Percentiles rank a stretch among this genome's conserved stretches.
These are phyloP conservation scores for Lucilia sericata DNA, from an alignment of 1,140 invertebrate species.

Conservation along the genomic window DNA sequence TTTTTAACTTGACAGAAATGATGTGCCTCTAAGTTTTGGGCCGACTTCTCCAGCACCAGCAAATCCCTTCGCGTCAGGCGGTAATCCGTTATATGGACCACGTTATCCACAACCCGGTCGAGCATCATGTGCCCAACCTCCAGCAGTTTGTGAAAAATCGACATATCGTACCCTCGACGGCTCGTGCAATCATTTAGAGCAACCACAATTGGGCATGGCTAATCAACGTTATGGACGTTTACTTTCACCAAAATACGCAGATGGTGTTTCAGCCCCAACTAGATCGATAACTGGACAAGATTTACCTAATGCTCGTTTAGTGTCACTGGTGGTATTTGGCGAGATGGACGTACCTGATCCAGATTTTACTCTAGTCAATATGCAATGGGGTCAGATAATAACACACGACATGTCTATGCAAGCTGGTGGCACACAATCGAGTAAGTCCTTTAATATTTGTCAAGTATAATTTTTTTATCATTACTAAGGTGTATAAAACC, in stretches of 20 bases:
- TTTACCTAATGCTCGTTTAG: slow-evolving; percentile 77
- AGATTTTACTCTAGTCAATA: slow-evolving; percentile 79
- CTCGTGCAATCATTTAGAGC: slow-evolving; percentile 84
- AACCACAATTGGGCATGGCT: slow-evolving; percentile 80
- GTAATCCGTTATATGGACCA: slow-evolving; percentile 52
- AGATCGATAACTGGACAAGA: slow-evolving; percentile 72
- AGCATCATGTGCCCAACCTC: slow-evolving; percentile 66
- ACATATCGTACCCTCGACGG: slow-evolving; percentile 84
- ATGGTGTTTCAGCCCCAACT: slow-evolving; percentile 78
- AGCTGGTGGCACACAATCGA: slow-evolving; percentile 78
- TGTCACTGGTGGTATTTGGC: slow-evolving; percentile 78
- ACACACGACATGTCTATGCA: slow-evolving; percentile 88
- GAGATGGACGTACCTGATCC: slow-evolving; percentile 77
- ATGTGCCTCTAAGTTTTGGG: slow-evolving; percentile 46
- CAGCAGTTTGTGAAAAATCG: slow-evolving; percentile 68
- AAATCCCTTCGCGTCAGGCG: slow-evolving; percentile 53
- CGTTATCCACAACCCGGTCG: slow-evolving; percentile 56
- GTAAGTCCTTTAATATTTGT: slow-evolving; percentile 70
- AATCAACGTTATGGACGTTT: slow-evolving; percentile 81
- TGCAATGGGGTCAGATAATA: slow-evolving; percentile 90
- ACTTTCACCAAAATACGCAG: slow-evolving; percentile 83
- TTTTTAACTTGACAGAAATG: slow-evolving; percentile 52
- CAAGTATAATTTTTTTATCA: too few relatives aligned
- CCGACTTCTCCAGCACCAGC: slow-evolving; percentile 55
- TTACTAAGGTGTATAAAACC: too few relatives aligned